These are phyloP conservation scores for Achatina immaculata DNA, from an alignment of 1,140 invertebrate genomes.

Conservation along the genomic window DNA sequence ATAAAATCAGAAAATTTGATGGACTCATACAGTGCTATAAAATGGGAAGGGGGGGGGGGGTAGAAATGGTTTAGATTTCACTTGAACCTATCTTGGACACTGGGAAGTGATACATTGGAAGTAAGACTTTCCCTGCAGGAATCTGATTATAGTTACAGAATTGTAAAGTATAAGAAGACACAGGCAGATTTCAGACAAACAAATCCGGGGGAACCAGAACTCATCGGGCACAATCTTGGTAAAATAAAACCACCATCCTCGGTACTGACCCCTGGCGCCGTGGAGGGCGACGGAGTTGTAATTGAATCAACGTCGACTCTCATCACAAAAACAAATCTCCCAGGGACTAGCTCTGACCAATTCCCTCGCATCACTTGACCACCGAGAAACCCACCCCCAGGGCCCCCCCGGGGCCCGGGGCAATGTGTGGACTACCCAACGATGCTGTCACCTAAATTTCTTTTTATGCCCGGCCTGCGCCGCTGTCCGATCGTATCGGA, in stretches of 20 bases:
- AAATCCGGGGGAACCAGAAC: too few relatives aligned
- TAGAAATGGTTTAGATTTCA: too few relatives aligned
- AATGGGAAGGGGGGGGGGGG: too few relatives aligned
- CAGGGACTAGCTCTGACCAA: background rate
- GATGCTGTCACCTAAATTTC: conserved; percentile 23
- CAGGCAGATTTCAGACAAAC: too few relatives aligned
- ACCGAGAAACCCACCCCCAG: conserved; percentile 6
- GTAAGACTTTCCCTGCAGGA: too few relatives aligned
- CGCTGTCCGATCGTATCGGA: conserved; percentile 16
- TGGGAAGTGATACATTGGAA: too few relatives aligned
- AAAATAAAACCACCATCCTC: background rate
- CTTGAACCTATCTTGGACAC: too few relatives aligned
- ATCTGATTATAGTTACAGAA: too few relatives aligned
- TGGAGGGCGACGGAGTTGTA: background rate
- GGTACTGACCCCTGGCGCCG: background rate
- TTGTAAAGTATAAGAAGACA: too few relatives aligned
- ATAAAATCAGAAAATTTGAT: too few relatives aligned
- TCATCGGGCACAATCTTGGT: too few relatives aligned
- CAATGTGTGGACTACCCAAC: conserved; percentile 13
- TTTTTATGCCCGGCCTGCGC: background rate
- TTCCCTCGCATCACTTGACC: conserved; percentile 29
- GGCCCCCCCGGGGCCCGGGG: background rate
- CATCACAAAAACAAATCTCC: conserved; percentile 5
- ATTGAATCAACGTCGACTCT: conserved; percentile 24
- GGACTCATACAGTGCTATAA: too few relatives aligned